Percentiles rank a stretch among this genome's conserved stretches.
Conservation (phyloP, 2,797 vertebrate genomes). For the Oryzias sinensis region DNA sequence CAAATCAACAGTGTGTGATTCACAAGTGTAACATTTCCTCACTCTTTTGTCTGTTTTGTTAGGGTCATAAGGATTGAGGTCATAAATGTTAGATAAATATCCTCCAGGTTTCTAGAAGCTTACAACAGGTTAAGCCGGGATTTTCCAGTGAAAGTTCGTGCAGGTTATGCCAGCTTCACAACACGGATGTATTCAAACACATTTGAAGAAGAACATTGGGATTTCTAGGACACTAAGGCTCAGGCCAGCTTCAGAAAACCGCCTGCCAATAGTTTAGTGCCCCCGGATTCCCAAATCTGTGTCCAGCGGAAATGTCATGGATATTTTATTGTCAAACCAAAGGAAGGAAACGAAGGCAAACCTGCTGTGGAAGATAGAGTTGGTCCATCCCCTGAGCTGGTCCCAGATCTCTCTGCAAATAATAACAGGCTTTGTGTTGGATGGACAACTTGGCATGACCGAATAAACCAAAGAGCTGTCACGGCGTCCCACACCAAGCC, state of each 20-base stretch:
- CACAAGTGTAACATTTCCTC: too few relatives aligned
- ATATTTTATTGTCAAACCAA: conserved; percentile 68
- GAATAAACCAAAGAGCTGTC: conserved; percentile 62
- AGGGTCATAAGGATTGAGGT: too few relatives aligned
- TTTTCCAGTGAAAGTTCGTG: too few relatives aligned
- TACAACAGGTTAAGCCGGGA: too few relatives aligned
- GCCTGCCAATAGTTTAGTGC: conserved; percentile 26
- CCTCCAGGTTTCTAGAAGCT: too few relatives aligned
- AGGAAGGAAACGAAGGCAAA: conserved; percentile 71
- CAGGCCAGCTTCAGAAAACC: conserved; percentile 6
- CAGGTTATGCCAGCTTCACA: too few relatives aligned
- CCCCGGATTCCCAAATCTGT: conserved; percentile 39
- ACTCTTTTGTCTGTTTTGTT: too few relatives aligned
- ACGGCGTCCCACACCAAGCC: conserved; percentile 37
- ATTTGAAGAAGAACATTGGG: too few relatives aligned
- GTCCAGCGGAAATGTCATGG: conserved; percentile 60
- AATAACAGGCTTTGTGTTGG: conserved; percentile 73
- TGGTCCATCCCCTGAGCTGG: conserved; percentile 48
- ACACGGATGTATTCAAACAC: too few relatives aligned
- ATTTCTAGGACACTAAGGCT: conserved; percentile 1
- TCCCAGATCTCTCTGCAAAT: conserved; percentile 44
- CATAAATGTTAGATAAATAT: too few relatives aligned
- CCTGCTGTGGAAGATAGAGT: conserved; percentile 61
- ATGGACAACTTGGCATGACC: conserved; percentile 64
- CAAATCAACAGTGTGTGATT: too few relatives aligned